Base-by-base conservation (phyloP, 2,113 vertebrate species). In the Chaenogobius annularis region DNA sequence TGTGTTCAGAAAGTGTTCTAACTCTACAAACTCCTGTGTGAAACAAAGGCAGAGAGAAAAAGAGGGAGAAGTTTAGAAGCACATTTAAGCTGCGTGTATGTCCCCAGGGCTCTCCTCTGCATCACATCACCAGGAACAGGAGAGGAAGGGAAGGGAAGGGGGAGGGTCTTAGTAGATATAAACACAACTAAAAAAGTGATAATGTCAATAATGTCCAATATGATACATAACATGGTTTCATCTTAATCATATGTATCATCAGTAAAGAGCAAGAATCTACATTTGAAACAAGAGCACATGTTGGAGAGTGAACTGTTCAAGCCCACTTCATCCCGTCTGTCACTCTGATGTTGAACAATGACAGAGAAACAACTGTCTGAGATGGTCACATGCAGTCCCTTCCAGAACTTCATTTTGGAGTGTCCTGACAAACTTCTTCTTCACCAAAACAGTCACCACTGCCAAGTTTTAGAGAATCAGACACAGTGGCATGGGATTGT, bases 1-100 rank as follows among this genome's bases (percentile, higher is more conserved):
- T 40, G 37, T 40, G 3, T 40, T 40, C 37, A 40, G 37, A 40
- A 40, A 11, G 40, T 46, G 19, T 46, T 20, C 6, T 13, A 65
- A 50, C 44, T 65, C 68, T 48, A 78, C 37, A 40, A 77, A 69
- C 54, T 82, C 74, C 70, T 47, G 73, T 69, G 70, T 37, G 74
- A 75, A 80, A 79, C 65, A 78, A 75, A 83, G 66, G 72, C 76
- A 74, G 80, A 70, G 79, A 83, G 83, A 83, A 43, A 67, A 40
- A 69, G 70, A 35, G 7, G 67, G 46, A 48, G 68, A 68, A 86
- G 80, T 90, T 90, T 85, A 86, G 72, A 75, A 37, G 80, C 73
- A 79, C 77, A 82, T 76, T 86, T 83, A 83, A 80, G 77, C 75
- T 67, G 61, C 73, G 74, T 74, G 77, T 76, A 14, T 7, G 0